A percentile compares a stretch with the other conserved stretches of the same genome.
Conservation (phyloP, 2,797 vertebrate species). For the Cheracebus regulus region DNA sequence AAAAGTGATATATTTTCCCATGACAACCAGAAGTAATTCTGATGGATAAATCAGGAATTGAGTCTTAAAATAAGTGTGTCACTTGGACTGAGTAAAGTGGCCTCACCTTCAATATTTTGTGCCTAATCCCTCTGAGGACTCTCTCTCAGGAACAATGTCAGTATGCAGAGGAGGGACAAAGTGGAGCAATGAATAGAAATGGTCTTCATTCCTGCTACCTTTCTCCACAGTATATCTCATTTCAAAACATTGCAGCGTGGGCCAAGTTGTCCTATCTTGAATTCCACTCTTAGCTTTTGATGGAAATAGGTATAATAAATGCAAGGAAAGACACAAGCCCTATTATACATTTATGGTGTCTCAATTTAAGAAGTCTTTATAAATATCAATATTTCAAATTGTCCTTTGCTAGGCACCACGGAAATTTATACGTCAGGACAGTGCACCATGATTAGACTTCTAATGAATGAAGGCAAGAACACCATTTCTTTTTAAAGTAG, state of each 20-base stretch:
- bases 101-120: neutral
- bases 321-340: neutral
- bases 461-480: neutral
- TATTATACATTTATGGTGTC: constrained; percentile 14
- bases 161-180: fast-evolving
- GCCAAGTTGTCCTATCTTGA: neutral
- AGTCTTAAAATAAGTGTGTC: neutral
- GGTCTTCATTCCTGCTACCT: neutral
- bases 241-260: neutral
- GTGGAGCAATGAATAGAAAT: neutral
- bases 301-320: neutral
- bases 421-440: neutral
- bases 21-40: neutral
- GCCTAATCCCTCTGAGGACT: neutral
- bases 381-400: neutral
- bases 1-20: neutral
- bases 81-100: neutral
- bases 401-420: neutral
- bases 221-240: neutral
- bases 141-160: neutral
- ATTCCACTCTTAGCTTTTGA: neutral
- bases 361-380: neutral
- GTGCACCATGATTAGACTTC: neutral
- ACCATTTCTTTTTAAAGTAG: neutral
- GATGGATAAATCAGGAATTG: neutral